phyloP scores from a whole-genome alignment of 1,140 invertebrate species.

The Platorchestia sp. region DNA sequence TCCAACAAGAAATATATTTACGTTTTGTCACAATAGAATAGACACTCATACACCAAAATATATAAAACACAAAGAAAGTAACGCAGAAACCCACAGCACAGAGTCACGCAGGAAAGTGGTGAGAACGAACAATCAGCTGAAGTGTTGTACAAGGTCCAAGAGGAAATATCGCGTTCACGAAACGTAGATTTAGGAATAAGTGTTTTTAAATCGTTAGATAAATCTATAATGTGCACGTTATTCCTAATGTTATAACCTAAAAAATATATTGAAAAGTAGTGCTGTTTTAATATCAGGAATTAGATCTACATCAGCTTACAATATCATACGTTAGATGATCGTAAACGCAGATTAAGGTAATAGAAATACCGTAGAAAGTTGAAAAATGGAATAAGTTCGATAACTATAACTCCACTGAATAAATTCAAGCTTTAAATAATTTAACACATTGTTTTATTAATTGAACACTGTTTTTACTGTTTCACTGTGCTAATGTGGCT shows the following conservation, averaged over 20 bases:
- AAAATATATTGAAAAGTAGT: neutral
- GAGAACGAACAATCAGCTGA: neutral
- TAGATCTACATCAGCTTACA: neutral
- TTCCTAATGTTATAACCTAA: neutral
- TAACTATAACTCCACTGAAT: neutral
- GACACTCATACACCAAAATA: neutral
- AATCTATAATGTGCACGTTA: neutral
- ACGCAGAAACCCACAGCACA: neutral
- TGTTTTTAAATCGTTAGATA: neutral
- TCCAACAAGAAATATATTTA: neutral
- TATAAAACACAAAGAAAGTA: neutral
- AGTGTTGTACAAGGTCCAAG: neutral
- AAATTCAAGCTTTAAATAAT: neutral
- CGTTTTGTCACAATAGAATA: neutral
- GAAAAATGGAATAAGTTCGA: neutral
- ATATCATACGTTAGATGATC: neutral
- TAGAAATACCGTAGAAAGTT: constrained; percentile 9
- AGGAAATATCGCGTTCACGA: neutral
- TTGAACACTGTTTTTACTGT: neutral
- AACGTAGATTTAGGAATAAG: neutral
- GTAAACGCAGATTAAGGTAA: neutral
- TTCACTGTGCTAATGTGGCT: neutral
- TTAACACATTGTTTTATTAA: neutral
- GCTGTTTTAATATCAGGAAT: neutral
- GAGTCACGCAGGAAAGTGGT: neutral